These are phyloP conservation scores for Eubucco bourcierii DNA, from an alignment of 2,113 vertebrate species.

Conservation along the genomic window DNA sequence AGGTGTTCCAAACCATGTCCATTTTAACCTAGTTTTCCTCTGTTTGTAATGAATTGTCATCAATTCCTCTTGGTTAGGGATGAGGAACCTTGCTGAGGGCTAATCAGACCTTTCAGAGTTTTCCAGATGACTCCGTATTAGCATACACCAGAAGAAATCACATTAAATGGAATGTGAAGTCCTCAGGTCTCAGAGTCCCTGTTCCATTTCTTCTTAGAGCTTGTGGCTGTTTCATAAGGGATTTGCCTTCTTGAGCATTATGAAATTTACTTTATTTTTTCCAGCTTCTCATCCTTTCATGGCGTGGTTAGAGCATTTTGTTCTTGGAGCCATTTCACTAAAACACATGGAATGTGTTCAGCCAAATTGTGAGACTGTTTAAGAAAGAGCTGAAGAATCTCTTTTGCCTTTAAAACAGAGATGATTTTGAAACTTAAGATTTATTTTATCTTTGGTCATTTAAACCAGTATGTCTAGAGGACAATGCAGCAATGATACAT, in stretches of 20 bases:
- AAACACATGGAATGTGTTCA: not conserved
- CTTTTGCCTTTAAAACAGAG: not conserved
- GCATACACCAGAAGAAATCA: not conserved
- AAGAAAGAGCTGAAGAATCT: not conserved
- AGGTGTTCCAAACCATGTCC: not conserved
- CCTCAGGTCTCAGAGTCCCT: not conserved
- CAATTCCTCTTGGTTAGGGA: not conserved
- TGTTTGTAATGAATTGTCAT: not conserved
- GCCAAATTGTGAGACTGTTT: not conserved
- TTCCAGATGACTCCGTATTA: not conserved
- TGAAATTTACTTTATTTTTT: not conserved
- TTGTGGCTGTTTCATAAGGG: not conserved
- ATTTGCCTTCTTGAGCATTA: not conserved
- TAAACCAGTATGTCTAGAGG: not conserved
- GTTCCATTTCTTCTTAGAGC: not conserved
- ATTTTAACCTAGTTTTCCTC: not conserved
- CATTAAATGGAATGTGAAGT: not conserved
- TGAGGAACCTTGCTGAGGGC: not conserved
- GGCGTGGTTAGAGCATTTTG: not conserved
- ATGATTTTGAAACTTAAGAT: not conserved
- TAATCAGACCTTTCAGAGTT: not conserved
- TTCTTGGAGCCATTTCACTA: not conserved
- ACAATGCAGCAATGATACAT: conserved; percentile 7
- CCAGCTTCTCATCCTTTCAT: not conserved
- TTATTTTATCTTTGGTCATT: not conserved